Conservation (phyloP, 2,797 vertebrate genomes). For the Liparis tanakae region DNA sequence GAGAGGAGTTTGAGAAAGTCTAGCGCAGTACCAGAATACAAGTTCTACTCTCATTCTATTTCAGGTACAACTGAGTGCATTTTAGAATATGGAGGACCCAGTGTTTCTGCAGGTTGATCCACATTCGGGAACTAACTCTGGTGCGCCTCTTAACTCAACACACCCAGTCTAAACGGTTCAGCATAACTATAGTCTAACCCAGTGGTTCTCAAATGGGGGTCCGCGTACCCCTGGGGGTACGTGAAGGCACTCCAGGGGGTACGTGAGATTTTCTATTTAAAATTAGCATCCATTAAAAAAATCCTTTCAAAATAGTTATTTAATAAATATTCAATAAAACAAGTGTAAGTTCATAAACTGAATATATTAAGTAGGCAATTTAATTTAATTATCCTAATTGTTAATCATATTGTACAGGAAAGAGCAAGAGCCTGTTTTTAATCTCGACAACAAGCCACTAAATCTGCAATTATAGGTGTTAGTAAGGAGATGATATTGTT, state of each 20-base stretch:
- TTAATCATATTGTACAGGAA: not conserved
- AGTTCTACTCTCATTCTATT: not conserved
- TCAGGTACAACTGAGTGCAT: not conserved
- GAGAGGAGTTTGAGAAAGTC: accelerated
- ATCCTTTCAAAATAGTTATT: too few relatives aligned
- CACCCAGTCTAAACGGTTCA: not conserved
- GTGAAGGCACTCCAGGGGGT: too few relatives aligned
- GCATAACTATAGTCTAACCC: too few relatives aligned
- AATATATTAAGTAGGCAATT: too few relatives aligned
- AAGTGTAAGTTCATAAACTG: too few relatives aligned
- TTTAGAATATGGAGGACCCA: not conserved
- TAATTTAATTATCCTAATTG: too few relatives aligned
- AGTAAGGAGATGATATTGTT: not conserved
- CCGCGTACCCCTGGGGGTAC: too few relatives aligned
- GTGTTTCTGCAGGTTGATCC: not conserved
- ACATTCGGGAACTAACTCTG: not conserved
- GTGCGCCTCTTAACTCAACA: not conserved
- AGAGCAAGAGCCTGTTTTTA: not conserved
- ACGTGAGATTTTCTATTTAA: too few relatives aligned
- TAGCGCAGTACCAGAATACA: not conserved
- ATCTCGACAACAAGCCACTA: not conserved
- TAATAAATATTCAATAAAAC: too few relatives aligned
- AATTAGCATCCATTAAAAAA: too few relatives aligned
- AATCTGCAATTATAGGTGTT: not conserved
- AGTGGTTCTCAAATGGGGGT: too few relatives aligned